phyloP scores from a whole-genome alignment of 2,888 invertebrate species.

The Aproaerema taeniolella region DNA sequence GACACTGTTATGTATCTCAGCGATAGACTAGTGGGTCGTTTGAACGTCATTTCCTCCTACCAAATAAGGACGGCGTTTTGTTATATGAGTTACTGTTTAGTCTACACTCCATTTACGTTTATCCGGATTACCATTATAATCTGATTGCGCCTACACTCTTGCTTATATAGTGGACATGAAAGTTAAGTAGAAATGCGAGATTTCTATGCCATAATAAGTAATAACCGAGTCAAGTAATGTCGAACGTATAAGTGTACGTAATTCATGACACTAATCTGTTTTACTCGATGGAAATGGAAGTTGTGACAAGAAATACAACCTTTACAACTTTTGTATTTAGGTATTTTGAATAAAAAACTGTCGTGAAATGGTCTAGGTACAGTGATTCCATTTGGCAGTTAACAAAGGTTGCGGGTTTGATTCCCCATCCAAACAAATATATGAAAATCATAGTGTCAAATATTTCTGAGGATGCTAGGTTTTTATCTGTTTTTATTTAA shows the following conservation, averaged over 20 bases:
- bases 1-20: slow-evolving; percentile 29
- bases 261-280: slow-evolving; percentile 13
- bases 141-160: slow-evolving; percentile 9
- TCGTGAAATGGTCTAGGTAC: too few relatives aligned
- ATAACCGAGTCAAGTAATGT: slow-evolving; percentile 38
- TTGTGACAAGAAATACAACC: too few relatives aligned
- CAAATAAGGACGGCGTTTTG: slow-evolving; percentile 19
- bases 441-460: too few relatives aligned
- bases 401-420: too few relatives aligned
- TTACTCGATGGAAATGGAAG: background rate
- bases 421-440: too few relatives aligned
- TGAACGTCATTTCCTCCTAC: slow-evolving; percentile 21
- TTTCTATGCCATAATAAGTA: slow-evolving; percentile 34
- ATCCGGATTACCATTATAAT: slow-evolving; percentile 1
- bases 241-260: slow-evolving; percentile 29
- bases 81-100: slow-evolving; percentile 9
- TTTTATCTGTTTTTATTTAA: too few relatives aligned
- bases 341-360: too few relatives aligned
- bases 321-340: too few relatives aligned
- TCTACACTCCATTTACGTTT: slow-evolving; percentile 2
- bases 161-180: slow-evolving; percentile 14
- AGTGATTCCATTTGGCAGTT: too few relatives aligned
- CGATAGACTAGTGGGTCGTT: slow-evolving; percentile 40
- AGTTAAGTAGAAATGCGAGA: slow-evolving; percentile 20
- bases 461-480: too few relatives aligned